These are phyloP conservation scores for Thera obeliscata DNA, from an alignment of 2,888 invertebrate genomes.

Conservation along the genomic window DNA sequence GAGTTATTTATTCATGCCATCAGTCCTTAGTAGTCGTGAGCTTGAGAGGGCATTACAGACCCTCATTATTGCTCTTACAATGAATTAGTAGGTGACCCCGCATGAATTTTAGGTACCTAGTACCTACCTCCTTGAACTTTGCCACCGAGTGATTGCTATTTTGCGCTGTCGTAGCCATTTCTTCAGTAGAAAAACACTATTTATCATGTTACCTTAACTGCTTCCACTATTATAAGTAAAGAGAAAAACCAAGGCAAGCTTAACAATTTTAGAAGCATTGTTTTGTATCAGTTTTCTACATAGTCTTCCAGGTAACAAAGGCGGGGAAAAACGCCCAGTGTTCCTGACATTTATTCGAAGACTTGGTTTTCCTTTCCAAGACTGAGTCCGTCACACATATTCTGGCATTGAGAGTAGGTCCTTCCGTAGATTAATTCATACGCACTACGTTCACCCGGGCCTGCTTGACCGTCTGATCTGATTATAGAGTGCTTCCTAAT, in stretches of 20 bases:
- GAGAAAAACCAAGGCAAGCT: not conserved
- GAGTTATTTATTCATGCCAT: constrained; percentile 30
- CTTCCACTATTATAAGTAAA: too few relatives aligned
- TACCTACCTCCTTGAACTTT: not conserved
- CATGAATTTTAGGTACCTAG: not conserved
- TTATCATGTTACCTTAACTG: too few relatives aligned
- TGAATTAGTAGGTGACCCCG: constrained; percentile 18
- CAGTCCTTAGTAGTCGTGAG: constrained; percentile 24
- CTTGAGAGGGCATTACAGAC: constrained; percentile 24
- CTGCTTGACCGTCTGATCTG: constrained; percentile 45
- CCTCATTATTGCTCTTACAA: constrained; percentile 26
- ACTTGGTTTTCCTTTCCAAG: not conserved
- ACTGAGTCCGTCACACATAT: not conserved
- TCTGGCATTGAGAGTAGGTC: constrained; percentile 1
- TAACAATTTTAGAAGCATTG: not conserved
- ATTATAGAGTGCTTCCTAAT: constrained; percentile 37
- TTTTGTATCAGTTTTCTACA: not conserved
- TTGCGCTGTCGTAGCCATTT: not conserved
- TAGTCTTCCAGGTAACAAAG: not conserved
- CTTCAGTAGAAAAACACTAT: not conserved
- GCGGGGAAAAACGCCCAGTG: too few relatives aligned
- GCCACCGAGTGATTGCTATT: not conserved
- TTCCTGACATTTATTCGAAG: not conserved
- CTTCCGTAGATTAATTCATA: constrained; percentile 11
- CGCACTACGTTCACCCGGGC: constrained; percentile 6